phyloP scores from a whole-genome alignment of 2,888 invertebrate genomes.

The Xanthia togata region DNA sequence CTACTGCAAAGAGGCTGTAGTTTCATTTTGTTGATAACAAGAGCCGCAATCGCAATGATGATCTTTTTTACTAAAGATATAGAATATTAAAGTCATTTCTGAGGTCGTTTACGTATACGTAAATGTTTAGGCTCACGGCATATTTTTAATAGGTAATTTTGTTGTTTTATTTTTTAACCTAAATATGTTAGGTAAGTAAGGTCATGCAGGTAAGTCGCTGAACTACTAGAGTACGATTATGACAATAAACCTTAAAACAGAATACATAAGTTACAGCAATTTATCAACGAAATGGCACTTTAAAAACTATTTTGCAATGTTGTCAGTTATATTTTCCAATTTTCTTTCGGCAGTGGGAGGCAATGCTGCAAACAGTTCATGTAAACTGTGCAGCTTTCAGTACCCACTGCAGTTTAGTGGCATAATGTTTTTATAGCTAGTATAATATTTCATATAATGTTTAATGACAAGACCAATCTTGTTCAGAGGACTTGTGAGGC shows the following conservation, averaged over 20 bases:
- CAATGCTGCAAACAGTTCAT: slow-evolving; percentile 2
- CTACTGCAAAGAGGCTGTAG: slow-evolving; percentile 29
- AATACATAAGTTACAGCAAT: neutral
- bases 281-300: neutral
- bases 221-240: neutral
- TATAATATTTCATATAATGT: slow-evolving; percentile 10
- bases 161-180: too few species aligned
- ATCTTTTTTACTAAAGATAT: neutral
- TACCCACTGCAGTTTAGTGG: neutral
- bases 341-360: slow-evolving; percentile 11
- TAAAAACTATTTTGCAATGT: slow-evolving; percentile 14
- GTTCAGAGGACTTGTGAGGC: neutral
- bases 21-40: slow-evolving; percentile 28
- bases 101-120: neutral
- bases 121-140: too few species aligned
- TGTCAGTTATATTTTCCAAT: slow-evolving; percentile 32
- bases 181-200: too few species aligned
- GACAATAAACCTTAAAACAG: neutral
- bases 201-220: too few species aligned
- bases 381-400: slow-evolving; percentile 26
- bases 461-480: slow-evolving; percentile 11
- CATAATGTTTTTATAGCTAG: slow-evolving; percentile 6
- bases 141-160: too few species aligned
- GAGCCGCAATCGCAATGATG: neutral
- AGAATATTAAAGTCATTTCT: neutral